phyloP scores from a whole-genome alignment of 2,797 vertebrate species.

The Enteromius trimaculatus region DNA sequence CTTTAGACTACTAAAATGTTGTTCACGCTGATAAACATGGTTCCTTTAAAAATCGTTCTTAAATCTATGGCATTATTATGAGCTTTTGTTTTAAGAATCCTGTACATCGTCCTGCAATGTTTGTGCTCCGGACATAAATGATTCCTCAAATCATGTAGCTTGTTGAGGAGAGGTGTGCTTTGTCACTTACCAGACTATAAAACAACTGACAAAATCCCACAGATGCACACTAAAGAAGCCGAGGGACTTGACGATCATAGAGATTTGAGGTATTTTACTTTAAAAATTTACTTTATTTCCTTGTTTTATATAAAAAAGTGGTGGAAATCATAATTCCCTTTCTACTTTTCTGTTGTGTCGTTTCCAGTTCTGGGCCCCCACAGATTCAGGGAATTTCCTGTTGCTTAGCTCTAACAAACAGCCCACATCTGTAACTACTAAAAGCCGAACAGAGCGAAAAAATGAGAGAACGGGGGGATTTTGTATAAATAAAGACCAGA shows the following conservation, averaged over 20 bases:
- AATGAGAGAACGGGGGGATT: conserved; percentile 13
- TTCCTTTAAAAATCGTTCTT: background rate
- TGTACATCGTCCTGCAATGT: background rate
- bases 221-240: background rate
- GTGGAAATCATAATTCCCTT: background rate
- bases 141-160: background rate
- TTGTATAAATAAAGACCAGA: conserved; percentile 40
- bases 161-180: background rate
- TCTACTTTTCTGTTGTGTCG: conserved; percentile 5
- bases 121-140: background rate
- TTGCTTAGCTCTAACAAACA: conserved; percentile 80
- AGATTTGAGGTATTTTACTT: background rate
- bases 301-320: background rate
- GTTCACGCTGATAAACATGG: background rate
- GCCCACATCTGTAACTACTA: conserved; percentile 85
- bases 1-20: background rate
- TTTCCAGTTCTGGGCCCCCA: conserved; percentile 68
- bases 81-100: background rate
- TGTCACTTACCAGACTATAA: background rate
- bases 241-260: background rate
- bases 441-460: conserved; percentile 61
- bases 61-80: background rate
- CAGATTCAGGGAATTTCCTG: conserved; percentile 87
- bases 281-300: background rate
- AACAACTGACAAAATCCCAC: background rate